These are phyloP conservation scores for Aleiodes sp. DNA, from an alignment of 1,140 invertebrate species.

Conservation along the genomic window DNA sequence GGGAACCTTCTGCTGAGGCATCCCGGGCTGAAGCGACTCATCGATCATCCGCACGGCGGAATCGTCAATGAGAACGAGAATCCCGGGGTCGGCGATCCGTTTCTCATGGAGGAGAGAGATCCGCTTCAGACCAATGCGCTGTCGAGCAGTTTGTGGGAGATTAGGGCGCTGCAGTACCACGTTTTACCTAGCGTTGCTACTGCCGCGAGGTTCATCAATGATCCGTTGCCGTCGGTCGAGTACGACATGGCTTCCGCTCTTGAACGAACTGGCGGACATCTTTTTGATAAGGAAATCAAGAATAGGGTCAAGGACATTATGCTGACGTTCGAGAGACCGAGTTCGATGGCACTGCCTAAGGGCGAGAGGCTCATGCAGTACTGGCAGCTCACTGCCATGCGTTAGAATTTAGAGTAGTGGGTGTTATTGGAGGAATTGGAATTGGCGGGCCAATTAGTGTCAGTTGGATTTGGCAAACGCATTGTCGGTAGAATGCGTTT, in stretches of 20 bases:
- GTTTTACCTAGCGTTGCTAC: slow-evolving; percentile 76
- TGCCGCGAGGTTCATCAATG: slow-evolving; percentile 75
- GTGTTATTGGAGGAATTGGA: background rate
- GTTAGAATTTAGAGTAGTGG: too few species aligned
- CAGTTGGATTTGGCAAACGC: background rate
- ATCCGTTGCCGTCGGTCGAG: slow-evolving; percentile 74
- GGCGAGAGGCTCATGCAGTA: slow-evolving; percentile 66
- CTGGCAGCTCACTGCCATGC: slow-evolving; percentile 63
- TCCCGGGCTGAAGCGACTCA: slow-evolving; percentile 81
- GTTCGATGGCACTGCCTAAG: slow-evolving; percentile 61
- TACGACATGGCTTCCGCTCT: slow-evolving; percentile 73
- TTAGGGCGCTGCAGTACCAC: slow-evolving; percentile 79
- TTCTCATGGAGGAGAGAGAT: slow-evolving; percentile 81
- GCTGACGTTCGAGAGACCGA: slow-evolving; percentile 71
- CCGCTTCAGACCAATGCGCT: slow-evolving; percentile 81
- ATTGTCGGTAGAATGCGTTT: background rate
- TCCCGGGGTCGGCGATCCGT: slow-evolving; percentile 76
- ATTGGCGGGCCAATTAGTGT: background rate
- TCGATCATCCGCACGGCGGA: slow-evolving; percentile 70
- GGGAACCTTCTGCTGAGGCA: slow-evolving; percentile 89
- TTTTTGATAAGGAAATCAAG: slow-evolving; percentile 73
- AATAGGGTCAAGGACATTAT: slow-evolving; percentile 71
- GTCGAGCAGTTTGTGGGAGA: slow-evolving; percentile 92
- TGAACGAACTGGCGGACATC: slow-evolving; percentile 69
- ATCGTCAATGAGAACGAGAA: slow-evolving; percentile 46